Percentiles rank a stretch among this genome's conserved stretches.
Evolutionary conservation across 2,797 vertebrate genomes (phyloP).

Genomic region (Acrossocheilus fasciatus): DNA sequence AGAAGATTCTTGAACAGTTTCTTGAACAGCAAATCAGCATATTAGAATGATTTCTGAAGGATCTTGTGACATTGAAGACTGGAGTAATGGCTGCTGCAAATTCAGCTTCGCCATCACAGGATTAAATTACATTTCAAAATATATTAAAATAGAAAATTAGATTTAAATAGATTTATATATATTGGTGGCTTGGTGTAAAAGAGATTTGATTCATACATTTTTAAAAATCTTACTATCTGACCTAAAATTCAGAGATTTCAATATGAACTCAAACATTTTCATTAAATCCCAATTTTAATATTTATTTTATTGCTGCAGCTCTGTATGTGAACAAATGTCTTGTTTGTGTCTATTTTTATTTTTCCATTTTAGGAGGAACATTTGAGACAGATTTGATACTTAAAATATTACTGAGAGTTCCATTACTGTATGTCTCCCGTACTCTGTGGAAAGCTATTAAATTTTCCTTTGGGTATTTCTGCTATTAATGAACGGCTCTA

Average conservation of each 20-base stretch:
- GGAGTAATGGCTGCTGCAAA: background rate
- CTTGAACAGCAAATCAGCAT: background rate
- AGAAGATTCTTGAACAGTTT: background rate
- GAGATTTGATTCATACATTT: background rate
- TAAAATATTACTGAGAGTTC: background rate
- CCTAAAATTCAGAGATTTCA: background rate
- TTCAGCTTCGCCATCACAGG: background rate
- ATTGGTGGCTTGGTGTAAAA: background rate
- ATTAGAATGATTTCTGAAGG: background rate
- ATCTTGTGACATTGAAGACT: background rate
- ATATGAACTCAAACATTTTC: background rate
- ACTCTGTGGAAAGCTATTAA: background rate
- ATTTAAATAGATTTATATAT: too few relatives aligned
- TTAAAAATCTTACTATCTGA: background rate
- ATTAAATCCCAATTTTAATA: background rate
- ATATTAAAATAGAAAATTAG: background rate
- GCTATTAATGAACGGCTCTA: background rate
- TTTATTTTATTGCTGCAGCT: background rate
- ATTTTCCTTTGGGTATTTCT: constrained; percentile 20
- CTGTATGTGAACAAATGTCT: background rate
- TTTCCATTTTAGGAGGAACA: background rate
- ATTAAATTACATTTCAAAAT: background rate
- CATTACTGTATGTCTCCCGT: background rate
- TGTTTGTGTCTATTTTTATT: background rate
- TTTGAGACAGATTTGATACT: background rate